Evolutionary conservation across 2,888 invertebrate genomes (phyloP), one percentile per base, ranked within the genome.

Genomic region (Leptopterna dolabrata): DNA sequence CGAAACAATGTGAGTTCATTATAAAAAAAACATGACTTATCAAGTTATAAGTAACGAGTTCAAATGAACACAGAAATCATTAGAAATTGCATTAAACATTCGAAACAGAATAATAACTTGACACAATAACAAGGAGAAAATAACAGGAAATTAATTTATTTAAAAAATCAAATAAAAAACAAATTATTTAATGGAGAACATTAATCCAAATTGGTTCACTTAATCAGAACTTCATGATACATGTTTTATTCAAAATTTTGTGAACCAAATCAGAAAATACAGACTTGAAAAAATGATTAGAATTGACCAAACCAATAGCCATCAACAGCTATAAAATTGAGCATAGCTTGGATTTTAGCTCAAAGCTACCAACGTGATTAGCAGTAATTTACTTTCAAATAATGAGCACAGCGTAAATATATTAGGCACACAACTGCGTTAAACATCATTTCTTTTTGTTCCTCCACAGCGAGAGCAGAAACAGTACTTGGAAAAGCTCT

Each of bases 1-100:
- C 81, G 16, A 81, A 81, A 81, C 81, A 81, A 81, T 81, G 55
- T 81, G 81, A 81, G 51, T 78, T 78, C 9, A 16, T 19, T 11
- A n/a, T 19, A 70, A 36, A 36, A 36, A 7, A 11, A 76, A n/a
- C n/a, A 76, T 76, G 14, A 36, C n/a, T n/a, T n/a, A n/a, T n/a
- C n/a, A n/a, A n/a, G n/a, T n/a, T n/a, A n/a, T n/a, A 41, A 76
- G 19, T 41, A 30, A 36, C 3, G 1, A 16, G 16, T 30, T 36
- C 2, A 76, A 76, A 36, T 71, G 0, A 30, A 76, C 19, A 76
- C 24, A 4, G 7, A 36, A 36, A 7, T 36, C 36, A 36, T 36
- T 7, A 36, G 36, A 7, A 36, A 36, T 36, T 36, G 2, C 36
- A 36, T 36, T 36, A 7, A 36, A 36, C 36, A 36, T n/a, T n/a